Base-by-base conservation (phyloP, 1,140 invertebrate genomes). In the Rhynchophorus ferrugineus region DNA sequence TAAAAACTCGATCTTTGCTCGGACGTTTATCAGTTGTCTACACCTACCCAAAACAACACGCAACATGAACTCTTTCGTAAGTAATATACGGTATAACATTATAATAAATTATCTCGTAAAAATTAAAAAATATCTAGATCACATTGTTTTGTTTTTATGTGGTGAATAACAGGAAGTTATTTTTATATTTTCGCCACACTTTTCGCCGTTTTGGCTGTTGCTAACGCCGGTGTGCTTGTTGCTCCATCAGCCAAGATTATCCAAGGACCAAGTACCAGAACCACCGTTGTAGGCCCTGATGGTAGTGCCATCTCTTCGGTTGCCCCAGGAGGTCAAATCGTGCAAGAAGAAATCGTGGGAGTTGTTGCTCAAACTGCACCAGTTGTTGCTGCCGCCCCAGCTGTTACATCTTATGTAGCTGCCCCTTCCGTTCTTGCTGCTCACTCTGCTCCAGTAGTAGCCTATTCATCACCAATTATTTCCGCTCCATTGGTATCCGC, bases 301-400 rank as follows among this genome's bases (percentile, higher is more conserved):
- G 62, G 62, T 21, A 63, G 62, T 39, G 48, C 55, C 7, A 63
- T 63, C 45, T 49, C 46, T 33, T 33, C 60, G n/a, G 61, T 55
- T 33, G 47, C 49, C 18, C 57, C 56, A 38, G 62, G 62, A 19
- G 62, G 62, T n/a, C 19, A 47, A 36, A 54, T 64, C 22, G 17
- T 62, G 14, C 49, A 54, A n/a, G 58, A 60, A 42, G 54, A 59
- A 22, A 18, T 14, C 16, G 20, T 42, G 34, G 44, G 24, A 44
- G 49, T 52, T 52, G 42, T 44, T 11, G 43, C 49, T 18, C 33
- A 44, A 11, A n/a, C 46, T 49, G 46, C 46, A n/a, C 46, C 20
- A 37, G 44, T 45, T 34, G 1, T 45, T 16, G 38, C 52, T 14
- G 22, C 44, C 1, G 13, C 50, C 6, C 20, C 42, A 5, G 45